Conservation (phyloP, 2,797 vertebrate species). For the Acrossocheilus wenchowensis region DNA sequence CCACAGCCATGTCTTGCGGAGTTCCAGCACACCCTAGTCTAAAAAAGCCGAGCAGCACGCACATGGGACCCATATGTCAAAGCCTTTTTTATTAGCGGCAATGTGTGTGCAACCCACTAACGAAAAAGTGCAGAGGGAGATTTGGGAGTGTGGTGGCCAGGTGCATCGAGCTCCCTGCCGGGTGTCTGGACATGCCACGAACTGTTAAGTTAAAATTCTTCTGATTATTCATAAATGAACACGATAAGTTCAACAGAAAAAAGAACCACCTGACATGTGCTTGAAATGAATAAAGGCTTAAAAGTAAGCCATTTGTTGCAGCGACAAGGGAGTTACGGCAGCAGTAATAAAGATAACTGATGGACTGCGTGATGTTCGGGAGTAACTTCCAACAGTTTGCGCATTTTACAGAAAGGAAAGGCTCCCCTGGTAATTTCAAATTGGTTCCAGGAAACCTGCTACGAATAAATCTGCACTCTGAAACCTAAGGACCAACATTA, state of each 20-base stretch:
- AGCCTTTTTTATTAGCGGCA: slow-evolving; percentile 78
- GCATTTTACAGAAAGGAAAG: slow-evolving; percentile 69
- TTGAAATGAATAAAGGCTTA: background rate
- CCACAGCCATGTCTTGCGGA: slow-evolving; percentile 80
- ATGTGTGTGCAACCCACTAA: slow-evolving; percentile 55
- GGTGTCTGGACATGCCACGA: slow-evolving; percentile 18
- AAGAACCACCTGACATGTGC: slow-evolving; percentile 18
- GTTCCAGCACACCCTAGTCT: slow-evolving; percentile 47
- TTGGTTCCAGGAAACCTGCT: slow-evolving; percentile 76
- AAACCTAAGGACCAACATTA: slow-evolving; percentile 50
- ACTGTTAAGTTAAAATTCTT: slow-evolving; percentile 32
- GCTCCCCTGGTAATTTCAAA: slow-evolving; percentile 73
- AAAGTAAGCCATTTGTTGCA: background rate
- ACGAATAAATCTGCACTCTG: slow-evolving; percentile 53
- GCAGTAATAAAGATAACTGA: slow-evolving; percentile 39
- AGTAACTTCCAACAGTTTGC: slow-evolving; percentile 55
- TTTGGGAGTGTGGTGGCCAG: slow-evolving; percentile 56
- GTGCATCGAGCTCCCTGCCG: slow-evolving; percentile 47
- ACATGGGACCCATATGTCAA: slow-evolving; percentile 85
- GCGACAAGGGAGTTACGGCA: slow-evolving; percentile 16
- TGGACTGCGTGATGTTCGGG: slow-evolving; percentile 12
- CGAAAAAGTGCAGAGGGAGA: slow-evolving; percentile 39
- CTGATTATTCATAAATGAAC: slow-evolving; percentile 1
- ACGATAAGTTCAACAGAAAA: slow-evolving; percentile 23
- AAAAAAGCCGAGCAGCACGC: slow-evolving; percentile 64